Percentiles rank a stretch among this genome's conserved stretches.
Evolutionary conservation across 2,797 vertebrate genomes (phyloP).

Genomic region (Emys orbicularis): DNA sequence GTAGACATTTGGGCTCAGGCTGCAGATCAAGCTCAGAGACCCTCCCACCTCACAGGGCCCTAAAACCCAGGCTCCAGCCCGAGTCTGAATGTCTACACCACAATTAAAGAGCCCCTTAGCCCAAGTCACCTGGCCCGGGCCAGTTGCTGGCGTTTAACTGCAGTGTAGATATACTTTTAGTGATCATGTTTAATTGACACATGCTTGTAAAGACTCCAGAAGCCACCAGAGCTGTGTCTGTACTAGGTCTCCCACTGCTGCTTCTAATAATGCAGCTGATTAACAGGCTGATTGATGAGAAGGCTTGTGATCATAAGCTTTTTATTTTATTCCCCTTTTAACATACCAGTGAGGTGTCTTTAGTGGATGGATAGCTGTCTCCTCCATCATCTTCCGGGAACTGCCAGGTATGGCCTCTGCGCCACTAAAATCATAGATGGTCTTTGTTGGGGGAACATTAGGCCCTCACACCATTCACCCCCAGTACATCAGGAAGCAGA

Average conservation of each 20-base stretch:
- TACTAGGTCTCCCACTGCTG: not conserved
- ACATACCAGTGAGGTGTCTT: not conserved
- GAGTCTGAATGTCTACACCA: no score
- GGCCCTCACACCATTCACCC: not conserved
- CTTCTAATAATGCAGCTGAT: rapidly evolving
- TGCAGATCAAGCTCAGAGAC: no score
- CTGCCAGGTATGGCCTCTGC: not conserved
- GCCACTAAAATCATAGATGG: not conserved
- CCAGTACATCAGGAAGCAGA: not conserved
- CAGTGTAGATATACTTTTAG: not conserved
- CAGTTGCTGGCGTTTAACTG: no score
- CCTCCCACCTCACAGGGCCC: no score
- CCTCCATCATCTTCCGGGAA: not conserved
- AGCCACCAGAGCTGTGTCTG: not conserved
- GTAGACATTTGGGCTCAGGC: no score
- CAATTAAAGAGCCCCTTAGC: no score
- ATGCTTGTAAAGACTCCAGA: not conserved
- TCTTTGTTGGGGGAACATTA: slow-evolving; percentile 10
- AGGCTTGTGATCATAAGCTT: not conserved
- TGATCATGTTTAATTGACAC: not conserved
- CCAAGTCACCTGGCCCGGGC: no score
- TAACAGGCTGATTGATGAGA: not conserved
- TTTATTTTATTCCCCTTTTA: not conserved
- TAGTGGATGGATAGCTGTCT: not conserved
- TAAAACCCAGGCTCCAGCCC: no score